Conservation (phyloP, 2,888 invertebrate genomes). For the Nezara viridula region DNA sequence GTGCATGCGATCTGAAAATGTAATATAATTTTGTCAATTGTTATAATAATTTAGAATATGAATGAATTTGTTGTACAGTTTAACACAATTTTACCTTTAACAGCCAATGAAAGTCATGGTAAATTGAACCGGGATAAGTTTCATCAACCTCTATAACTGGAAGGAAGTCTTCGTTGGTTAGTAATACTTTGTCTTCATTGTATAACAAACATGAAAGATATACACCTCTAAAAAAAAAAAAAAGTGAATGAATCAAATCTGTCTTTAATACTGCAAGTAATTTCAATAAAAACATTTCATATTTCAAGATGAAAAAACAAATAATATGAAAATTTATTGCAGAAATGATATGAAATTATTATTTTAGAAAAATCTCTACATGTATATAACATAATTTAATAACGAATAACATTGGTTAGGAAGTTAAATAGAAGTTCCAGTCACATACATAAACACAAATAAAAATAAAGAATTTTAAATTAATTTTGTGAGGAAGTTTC, state of each 20-base stretch:
- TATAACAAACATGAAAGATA: conserved; percentile 94
- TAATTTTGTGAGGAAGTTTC: no score
- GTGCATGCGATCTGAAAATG: conserved; percentile 85
- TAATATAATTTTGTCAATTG: background rate
- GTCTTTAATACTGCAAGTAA: no score
- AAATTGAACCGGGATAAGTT: conserved; percentile 90
- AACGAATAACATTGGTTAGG: no score
- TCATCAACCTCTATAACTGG: conserved; percentile 98
- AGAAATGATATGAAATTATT: background rate
- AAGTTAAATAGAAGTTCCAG: no score
- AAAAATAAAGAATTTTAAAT: no score
- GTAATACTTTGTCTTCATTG: conserved; percentile 94
- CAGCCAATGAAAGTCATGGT: conserved; percentile 96
- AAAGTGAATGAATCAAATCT: background rate
- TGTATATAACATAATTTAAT: no score
- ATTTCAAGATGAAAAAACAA: background rate
- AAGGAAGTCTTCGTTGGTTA: conserved; percentile 96
- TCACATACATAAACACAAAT: no score
- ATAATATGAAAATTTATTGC: background rate
- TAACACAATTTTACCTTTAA: conserved; percentile 81
- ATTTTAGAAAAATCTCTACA: no score
- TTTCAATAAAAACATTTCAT: background rate
- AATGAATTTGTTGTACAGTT: background rate
- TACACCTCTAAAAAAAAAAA: conserved; percentile 81
- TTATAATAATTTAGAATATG: background rate